Evolutionary conservation across 2,888 invertebrate genomes (phyloP).

Genomic region (Acrobasis consociella): DNA sequence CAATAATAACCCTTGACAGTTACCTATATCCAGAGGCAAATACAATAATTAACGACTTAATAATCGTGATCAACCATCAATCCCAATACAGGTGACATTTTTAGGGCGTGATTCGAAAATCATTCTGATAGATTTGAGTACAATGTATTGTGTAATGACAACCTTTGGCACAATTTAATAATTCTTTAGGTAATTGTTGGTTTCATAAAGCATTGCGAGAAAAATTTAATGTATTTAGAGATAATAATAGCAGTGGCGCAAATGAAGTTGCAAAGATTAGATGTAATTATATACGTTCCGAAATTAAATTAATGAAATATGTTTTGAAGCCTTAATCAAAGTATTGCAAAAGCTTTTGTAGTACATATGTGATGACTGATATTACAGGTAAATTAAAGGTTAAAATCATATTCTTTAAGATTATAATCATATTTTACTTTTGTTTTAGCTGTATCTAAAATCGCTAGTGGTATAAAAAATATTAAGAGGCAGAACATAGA

Average conservation of each 20-base stretch:
- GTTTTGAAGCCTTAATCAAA: constrained; percentile 6
- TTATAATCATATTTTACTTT: no score
- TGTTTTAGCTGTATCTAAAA: no score
- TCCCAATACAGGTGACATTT: constrained; percentile 16
- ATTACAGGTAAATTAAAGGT: no score
- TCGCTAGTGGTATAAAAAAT: no score
- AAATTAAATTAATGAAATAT: constrained; percentile 1
- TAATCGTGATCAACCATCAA: constrained; percentile 2
- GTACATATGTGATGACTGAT: not conserved
- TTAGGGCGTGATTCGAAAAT: constrained; percentile 9
- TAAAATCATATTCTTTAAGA: no score
- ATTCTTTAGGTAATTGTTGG: constrained; percentile 7
- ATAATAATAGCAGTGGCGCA: constrained; percentile 9
- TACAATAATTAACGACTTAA: constrained; percentile 4
- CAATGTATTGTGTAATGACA: constrained; percentile 16
- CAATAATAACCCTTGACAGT: not conserved
- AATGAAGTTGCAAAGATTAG: constrained; percentile 14
- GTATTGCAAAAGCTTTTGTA: not conserved
- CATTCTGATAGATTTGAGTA: not conserved
- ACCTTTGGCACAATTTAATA: constrained; percentile 3
- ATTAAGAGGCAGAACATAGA: no score
- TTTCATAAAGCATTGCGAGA: constrained; percentile 16
- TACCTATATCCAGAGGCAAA: constrained; percentile 19
- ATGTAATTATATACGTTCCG: not conserved
- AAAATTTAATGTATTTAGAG: not conserved